phyloP scores from a whole-genome alignment of 2,888 invertebrate species.

The Cerastis rubricosa region DNA sequence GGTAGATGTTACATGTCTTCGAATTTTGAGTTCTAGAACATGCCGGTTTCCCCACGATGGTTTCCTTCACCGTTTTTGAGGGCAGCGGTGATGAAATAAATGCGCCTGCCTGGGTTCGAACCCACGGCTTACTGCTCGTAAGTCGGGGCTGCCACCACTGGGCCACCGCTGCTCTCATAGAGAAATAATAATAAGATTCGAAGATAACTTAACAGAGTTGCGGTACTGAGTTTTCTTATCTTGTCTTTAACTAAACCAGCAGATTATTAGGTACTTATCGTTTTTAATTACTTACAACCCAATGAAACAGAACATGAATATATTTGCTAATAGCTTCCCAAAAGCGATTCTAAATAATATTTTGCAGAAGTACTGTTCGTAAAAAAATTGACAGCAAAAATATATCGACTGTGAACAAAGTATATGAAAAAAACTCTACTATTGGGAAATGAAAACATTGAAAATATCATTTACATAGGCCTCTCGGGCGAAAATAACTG shows the following conservation, averaged over 20 bases:
- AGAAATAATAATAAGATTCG: not conserved
- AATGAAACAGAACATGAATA: not conserved
- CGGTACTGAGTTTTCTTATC: not conserved
- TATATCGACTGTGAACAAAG: conserved; percentile 29
- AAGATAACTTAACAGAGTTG: not conserved
- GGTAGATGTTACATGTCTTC: no score
- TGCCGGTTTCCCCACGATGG: no score
- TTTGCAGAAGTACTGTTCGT: not conserved
- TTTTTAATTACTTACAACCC: not conserved
- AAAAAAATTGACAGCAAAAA: conserved; percentile 37
- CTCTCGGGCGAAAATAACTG: conserved; percentile 15
- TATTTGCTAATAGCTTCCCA: not conserved
- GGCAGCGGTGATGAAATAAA: no score
- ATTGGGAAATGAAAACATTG: conserved; percentile 42
- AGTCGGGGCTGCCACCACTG: no score
- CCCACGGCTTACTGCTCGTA: no score
- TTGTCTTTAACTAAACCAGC: not conserved
- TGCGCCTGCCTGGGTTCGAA: no score
- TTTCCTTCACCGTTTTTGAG: no score
- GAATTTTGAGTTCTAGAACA: no score
- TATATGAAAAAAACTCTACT: conserved; percentile 34
- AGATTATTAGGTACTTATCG: not conserved
- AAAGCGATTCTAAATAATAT: not conserved
- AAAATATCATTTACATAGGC: conserved; percentile 33
- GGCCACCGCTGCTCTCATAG: no score